phyloP scores from a whole-genome alignment of 2,113 vertebrate genomes.

The Pygoscelis antarcticus region DNA sequence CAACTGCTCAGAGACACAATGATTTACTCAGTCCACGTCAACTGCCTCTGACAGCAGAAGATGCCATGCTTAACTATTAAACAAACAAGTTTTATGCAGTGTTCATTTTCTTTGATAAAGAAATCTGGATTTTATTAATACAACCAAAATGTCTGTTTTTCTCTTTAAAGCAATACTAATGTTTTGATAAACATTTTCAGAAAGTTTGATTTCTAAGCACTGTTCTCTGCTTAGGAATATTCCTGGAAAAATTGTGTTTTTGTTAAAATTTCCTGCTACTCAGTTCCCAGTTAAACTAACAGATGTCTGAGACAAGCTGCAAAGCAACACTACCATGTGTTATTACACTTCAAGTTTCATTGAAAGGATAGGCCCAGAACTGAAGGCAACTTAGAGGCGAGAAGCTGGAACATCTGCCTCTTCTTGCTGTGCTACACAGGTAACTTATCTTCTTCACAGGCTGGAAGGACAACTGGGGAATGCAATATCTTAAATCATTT shows the following conservation, averaged over 20 bases:
- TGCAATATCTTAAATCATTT: neutral
- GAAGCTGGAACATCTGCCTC: neutral
- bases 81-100: neutral
- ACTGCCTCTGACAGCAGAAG: neutral
- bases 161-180: neutral
- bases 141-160: neutral
- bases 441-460: neutral
- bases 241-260: neutral
- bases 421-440: neutral
- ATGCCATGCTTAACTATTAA: no score
- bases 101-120: neutral
- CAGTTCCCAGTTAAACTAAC: neutral
- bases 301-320: neutral
- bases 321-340: neutral
- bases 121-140: neutral
- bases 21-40: neutral
- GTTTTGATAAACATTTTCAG: neutral
- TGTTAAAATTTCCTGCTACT: neutral
- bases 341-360: neutral
- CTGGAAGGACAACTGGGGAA: neutral
- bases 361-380: neutral
- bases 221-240: neutral
- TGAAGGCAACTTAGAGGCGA: neutral
- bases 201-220: neutral
- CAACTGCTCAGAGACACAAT: neutral